Base-by-base conservation (phyloP, 2,888 invertebrate genomes). In the Mythimna ferrago region DNA sequence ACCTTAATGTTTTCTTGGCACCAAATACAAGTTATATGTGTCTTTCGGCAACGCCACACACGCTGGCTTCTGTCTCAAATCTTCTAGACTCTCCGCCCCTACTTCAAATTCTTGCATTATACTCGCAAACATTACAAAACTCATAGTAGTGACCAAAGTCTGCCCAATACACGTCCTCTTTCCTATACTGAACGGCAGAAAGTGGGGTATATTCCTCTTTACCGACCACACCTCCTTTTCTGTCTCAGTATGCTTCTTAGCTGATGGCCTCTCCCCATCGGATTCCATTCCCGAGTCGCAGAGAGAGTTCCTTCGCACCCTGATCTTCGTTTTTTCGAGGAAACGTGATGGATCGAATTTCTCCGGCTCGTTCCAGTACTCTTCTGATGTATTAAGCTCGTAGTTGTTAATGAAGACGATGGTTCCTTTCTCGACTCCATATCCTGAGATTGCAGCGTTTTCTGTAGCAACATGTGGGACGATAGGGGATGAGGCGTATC, bases 401-500 rank as follows among this genome's bases (percentile, higher is more conserved):
- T 98, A 98, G 89, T 98, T 99, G 89, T 99, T 99, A 38, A 99
- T 97, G 88, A 99, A 98, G 0, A 99, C 97, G 68, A 98, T 97
- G 0, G 98, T 98, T 0, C 98, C 98, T 88, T 98, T 98, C 65
- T 97, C 97, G 0, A 99, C 97, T 0, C 97, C 96, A 87, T 97
- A 98, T 0, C 98, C 98, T 58, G 97, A 97, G 7, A 99, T 97
- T 1, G 97, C 96, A 0, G 98, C 97, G 87, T 98, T 97, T 85
- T 97, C 97, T 0, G 98, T 98, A 0, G 99, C 98, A 0, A 98
- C 98, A 89, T 99, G 99, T 0, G 99, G 99, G 0, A 99, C 99
- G 73, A 99, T 99, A 0, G 99, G 99, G 0, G 99, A 99, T 0
- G 98, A 98, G 0, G 98, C 97, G 69, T 97, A 97, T 66, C 99